Base-by-base conservation (phyloP, 35 echinoderm and acorn worm genomes). In the Amphiura filiformis region DNA sequence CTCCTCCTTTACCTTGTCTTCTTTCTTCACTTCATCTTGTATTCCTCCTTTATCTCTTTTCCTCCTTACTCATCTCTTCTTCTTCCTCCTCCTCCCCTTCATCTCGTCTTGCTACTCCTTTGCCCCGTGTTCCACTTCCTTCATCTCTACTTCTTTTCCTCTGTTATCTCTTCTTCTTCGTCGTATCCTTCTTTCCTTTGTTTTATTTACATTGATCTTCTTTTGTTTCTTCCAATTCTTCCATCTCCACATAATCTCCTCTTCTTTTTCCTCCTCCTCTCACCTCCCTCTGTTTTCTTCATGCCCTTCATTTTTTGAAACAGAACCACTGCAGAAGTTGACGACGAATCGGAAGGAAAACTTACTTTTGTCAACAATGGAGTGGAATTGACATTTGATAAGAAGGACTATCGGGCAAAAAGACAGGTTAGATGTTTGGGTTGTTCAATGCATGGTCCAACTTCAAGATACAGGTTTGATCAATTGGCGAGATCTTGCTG, bases 351-450 rank as follows among this genome's bases (percentile, higher is more conserved):
- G 32, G 88, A 90, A 38, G 79, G 82, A 23, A 49, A 57, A 30
- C 65, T 90, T 0, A 84, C 88, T 15, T 90, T 90, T 49, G 31
- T 57, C n/a, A 57, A 80, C 18, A 64, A 75, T 92, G 76, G 78
- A 37, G 23, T 79, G 61, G 49, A 87, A 77, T 76, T 92, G 1
- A 87, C 91, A 23, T 92, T 92, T 77, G 86, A 92, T 64, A 92
- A 92, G 34, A 82, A 92, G 35, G 87, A 92, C 80, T 92, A 87
- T 79, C 78, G 65, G n/a, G 85, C 86, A 36, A 82, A 88, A 37
- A 35, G 80, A 92, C 84, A 92, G 86, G 91, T 88, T 31, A 76
- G 42, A n/a, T n/a, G n/a, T n/a, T n/a, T n/a, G n/a, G n/a, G n/a
- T n/a, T n/a, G n/a, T n/a, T n/a, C n/a, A n/a, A n/a, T n/a, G n/a